Conservation (phyloP, 2,113 vertebrate species). For the Chlorocebus sabaeus region DNA sequence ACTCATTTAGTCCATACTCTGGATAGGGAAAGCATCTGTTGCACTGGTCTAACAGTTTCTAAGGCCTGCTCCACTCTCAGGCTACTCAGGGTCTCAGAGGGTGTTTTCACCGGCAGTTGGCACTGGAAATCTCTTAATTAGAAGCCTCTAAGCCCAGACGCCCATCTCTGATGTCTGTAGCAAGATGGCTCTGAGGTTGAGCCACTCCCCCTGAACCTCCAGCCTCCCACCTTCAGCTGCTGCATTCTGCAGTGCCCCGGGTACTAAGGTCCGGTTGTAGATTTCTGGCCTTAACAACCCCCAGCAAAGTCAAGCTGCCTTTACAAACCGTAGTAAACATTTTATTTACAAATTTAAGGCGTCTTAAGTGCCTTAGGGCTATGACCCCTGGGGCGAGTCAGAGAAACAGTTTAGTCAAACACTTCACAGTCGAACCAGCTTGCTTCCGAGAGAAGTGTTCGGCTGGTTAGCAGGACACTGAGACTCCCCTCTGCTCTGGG, state of each 20-base stretch:
- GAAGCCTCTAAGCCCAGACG: not conserved
- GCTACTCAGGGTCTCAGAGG: not conserved
- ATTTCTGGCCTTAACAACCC: not conserved
- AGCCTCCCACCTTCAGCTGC: not conserved
- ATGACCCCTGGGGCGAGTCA: not conserved
- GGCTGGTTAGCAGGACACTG: not conserved
- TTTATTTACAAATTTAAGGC: slow-evolving; percentile 94
- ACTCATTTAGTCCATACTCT: not conserved
- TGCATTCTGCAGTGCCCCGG: fast-evolving
- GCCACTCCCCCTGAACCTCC: not conserved
- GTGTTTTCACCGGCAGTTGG: fast-evolving
- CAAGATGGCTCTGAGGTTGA: not conserved
- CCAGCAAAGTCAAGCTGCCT: slow-evolving; percentile 67
- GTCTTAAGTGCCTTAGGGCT: slow-evolving; percentile 85
- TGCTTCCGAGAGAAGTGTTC: not conserved
- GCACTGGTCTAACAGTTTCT: not conserved
- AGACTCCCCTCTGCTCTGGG: not conserved
- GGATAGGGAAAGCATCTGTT: not conserved
- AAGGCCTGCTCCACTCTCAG: fast-evolving
- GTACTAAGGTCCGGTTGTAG: not conserved
- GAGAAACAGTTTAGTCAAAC: slow-evolving; percentile 27
- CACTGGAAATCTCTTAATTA: not conserved
- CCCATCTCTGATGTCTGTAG: too few relatives aligned
- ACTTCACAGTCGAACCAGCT: slow-evolving; percentile 72
- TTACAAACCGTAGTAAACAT: slow-evolving; percentile 90